A percentile compares a stretch with the other conserved stretches of the same genome.
phyloP scores from a whole-genome alignment of 2,113 vertebrate genomes.

The Megaceryle maxima region DNA sequence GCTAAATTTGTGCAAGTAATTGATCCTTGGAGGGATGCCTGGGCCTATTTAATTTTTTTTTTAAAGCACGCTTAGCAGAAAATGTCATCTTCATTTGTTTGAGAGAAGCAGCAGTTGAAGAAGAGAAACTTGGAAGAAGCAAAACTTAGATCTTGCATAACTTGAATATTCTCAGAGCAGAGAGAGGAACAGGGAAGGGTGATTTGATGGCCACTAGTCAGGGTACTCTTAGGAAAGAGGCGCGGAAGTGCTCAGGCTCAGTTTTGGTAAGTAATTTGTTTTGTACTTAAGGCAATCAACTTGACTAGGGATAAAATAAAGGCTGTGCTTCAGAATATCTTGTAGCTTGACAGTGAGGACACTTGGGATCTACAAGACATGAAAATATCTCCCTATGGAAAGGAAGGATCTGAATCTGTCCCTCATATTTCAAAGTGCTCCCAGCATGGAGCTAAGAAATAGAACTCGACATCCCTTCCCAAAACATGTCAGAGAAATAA shows the following conservation, averaged over 20 bases:
- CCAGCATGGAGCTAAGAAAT: neutral
- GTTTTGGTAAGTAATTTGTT: neutral
- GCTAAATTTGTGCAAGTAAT: neutral
- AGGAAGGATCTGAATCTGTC: neutral
- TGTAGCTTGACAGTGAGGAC: neutral
- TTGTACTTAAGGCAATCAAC: neutral
- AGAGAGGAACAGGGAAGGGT: neutral
- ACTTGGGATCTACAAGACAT: neutral
- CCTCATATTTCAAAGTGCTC: neutral
- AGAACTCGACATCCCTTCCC: neutral
- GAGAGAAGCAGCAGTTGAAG: neutral
- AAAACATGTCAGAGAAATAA: neutral
- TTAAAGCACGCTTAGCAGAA: neutral
- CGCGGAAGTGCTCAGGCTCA: neutral
- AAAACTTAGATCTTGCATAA: neutral
- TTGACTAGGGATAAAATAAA: neutral
- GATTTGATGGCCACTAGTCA: neutral
- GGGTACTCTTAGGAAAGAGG: neutral
- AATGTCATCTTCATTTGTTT: neutral
- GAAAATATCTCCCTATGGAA: neutral
- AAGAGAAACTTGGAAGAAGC: neutral
- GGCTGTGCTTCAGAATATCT: neutral
- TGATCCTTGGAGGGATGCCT: neutral
- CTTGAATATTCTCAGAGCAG: neutral
- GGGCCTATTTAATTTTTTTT: neutral